Evolutionary conservation across 2,113 vertebrate species (phyloP).

Genomic region (Vimba vimba): DNA sequence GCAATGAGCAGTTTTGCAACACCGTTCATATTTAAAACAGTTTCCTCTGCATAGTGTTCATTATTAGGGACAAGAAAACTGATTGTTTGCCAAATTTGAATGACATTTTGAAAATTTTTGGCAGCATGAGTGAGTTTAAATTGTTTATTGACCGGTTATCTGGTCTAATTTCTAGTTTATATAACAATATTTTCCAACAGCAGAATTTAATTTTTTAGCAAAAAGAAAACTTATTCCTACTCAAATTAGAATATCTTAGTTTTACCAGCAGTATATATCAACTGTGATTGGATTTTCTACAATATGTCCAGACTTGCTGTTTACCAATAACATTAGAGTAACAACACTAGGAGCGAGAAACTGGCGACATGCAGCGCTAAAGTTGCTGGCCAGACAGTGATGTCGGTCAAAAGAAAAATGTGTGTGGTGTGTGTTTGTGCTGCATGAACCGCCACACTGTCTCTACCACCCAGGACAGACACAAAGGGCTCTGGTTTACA

Average conservation of each 20-base stretch:
- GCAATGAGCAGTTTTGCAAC: too few relatives aligned
- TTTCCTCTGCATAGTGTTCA: too few relatives aligned
- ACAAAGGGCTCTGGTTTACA: slow-evolving; percentile 29
- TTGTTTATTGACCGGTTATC: neutral
- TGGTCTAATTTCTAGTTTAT: neutral
- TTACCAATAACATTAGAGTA: neutral
- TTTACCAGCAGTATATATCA: neutral
- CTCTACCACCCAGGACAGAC: slow-evolving; percentile 19
- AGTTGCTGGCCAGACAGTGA: neutral
- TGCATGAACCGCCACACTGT: neutral
- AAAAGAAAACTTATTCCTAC: neutral
- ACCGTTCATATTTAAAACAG: too few relatives aligned
- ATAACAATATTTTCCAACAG: neutral
- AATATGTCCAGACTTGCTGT: neutral
- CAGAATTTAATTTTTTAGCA: neutral
- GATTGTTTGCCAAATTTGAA: too few relatives aligned
- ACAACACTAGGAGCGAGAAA: neutral
- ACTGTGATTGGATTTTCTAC: neutral
- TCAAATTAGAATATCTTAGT: neutral
- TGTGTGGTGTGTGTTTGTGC: neutral
- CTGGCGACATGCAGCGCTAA: neutral
- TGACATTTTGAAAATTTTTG: neutral
- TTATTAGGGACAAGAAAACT: too few relatives aligned
- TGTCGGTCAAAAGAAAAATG: neutral
- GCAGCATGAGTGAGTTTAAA: neutral